Percentiles rank a stretch among this genome's conserved stretches.
Evolutionary conservation across 2,113 vertebrate species (phyloP).

Genomic region (Corythoichthys intestinalis): DNA sequence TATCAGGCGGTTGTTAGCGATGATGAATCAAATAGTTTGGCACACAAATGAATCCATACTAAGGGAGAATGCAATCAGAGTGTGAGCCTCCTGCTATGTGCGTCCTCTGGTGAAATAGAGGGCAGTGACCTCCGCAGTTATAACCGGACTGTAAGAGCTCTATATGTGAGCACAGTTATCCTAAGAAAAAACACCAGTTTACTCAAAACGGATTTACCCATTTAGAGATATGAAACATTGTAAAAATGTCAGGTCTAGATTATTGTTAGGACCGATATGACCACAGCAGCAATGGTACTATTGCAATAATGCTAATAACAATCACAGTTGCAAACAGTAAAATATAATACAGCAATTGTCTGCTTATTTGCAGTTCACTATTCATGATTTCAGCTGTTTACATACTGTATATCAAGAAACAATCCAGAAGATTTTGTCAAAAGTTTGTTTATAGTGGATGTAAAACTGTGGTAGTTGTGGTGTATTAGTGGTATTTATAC

Average conservation of each 20-base stretch:
- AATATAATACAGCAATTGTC: too few species aligned
- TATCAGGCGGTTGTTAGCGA: constrained; percentile 3
- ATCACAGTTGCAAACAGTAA: not conserved
- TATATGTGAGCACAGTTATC: constrained; percentile 27
- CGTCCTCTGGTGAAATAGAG: constrained; percentile 57
- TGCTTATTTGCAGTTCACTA: too few species aligned
- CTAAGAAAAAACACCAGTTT: constrained; percentile 30
- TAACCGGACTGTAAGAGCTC: constrained; percentile 54
- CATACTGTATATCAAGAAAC: too few species aligned
- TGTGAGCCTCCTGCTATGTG: constrained; percentile 44
- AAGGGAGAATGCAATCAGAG: constrained; percentile 31
- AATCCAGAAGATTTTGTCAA: too few species aligned
- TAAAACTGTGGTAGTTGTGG: too few species aligned
- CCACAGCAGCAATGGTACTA: not conserved
- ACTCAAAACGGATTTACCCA: not conserved
- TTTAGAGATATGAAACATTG: not conserved
- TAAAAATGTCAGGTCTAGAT: not conserved
- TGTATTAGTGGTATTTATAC: too few species aligned
- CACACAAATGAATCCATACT: constrained; percentile 35
- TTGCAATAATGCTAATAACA: not conserved
- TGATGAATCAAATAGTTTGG: constrained; percentile 8
- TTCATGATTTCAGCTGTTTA: too few species aligned
- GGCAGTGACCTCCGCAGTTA: constrained; percentile 48
- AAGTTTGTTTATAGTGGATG: too few species aligned
- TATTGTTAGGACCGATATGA: not conserved